Percentiles rank a stretch among this genome's conserved stretches.
Conservation (phyloP, 1,140 invertebrate species). For the Caenorhabditis brenneri region DNA sequence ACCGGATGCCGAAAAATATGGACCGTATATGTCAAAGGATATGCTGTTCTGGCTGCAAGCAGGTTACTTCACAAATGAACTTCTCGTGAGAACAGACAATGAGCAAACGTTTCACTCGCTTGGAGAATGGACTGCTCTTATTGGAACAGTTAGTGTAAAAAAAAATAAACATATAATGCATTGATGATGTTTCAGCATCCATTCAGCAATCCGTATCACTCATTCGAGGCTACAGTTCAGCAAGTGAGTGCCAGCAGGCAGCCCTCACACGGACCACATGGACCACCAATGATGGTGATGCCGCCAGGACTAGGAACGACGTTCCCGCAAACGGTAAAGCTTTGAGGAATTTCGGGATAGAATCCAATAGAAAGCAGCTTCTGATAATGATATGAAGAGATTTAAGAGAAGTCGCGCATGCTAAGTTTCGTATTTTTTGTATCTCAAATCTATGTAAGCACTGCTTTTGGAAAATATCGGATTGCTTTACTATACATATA, state of each 20-base stretch:
- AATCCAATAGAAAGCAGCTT: too few relatives aligned
- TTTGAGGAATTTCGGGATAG: too few relatives aligned
- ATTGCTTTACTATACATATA: too few relatives aligned
- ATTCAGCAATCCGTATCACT: neutral
- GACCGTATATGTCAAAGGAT: constrained; percentile 21
- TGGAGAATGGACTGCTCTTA: neutral
- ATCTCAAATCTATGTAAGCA: too few relatives aligned
- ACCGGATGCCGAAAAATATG: neutral
- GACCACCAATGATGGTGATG: neutral
- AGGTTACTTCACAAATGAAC: neutral
- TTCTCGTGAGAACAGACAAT: constrained; percentile 10
- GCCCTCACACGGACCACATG: neutral
- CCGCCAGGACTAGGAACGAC: neutral
- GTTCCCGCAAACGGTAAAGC: neutral
- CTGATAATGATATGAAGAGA: too few relatives aligned
- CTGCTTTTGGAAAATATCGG: too few relatives aligned
- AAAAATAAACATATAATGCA: too few relatives aligned
- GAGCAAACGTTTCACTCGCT: constrained; percentile 6
- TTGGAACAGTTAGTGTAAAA: too few relatives aligned
- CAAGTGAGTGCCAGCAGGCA: neutral
- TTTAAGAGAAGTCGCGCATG: too few relatives aligned
- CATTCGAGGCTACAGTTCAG: neutral
- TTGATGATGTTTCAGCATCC: constrained; percentile 6
- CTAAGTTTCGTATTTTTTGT: too few relatives aligned
- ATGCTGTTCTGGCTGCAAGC: constrained; percentile 17